Percentiles rank a stretch among this genome's conserved stretches.
phyloP scores from a whole-genome alignment of 2,797 vertebrate genomes.

The Cossypha caffra region DNA sequence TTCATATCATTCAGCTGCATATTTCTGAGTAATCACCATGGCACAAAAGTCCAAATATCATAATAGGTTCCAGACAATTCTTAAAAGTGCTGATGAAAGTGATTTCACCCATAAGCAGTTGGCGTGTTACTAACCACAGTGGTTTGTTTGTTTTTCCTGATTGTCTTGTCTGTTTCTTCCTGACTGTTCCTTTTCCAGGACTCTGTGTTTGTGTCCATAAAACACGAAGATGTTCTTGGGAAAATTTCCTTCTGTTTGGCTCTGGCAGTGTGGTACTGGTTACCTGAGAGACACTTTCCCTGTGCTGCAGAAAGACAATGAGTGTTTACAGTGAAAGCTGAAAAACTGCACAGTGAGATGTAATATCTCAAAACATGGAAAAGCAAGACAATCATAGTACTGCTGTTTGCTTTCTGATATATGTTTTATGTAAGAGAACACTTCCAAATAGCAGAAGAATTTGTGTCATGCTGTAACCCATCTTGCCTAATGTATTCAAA shows the following conservation, averaged over 20 bases:
- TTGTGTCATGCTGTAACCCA: not conserved
- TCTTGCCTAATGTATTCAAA: not conserved
- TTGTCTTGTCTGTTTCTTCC: not conserved
- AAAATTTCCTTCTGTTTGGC: not conserved
- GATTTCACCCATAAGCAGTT: not conserved
- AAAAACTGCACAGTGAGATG: not conserved
- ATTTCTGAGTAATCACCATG: not conserved
- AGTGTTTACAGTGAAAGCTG: not conserved
- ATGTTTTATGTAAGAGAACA: not conserved
- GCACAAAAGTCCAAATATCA: not conserved
- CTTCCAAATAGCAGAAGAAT: not conserved
- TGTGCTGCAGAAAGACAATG: not conserved
- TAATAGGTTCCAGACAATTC: not conserved
- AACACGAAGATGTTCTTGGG: not conserved
- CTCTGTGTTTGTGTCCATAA: not conserved
- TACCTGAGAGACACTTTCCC: not conserved
- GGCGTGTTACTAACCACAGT: not conserved
- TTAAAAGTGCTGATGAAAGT: not conserved
- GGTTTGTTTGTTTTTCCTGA: not conserved
- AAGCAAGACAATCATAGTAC: not conserved
- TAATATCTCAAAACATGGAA: not conserved
- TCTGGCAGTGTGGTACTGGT: not conserved
- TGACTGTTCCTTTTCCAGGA: not conserved
- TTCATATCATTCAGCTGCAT: not conserved
- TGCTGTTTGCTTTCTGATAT: not conserved